Conservation (phyloP, 53 echinoderm and acorn worm species). For the Apostichopus leukothele region DNA sequence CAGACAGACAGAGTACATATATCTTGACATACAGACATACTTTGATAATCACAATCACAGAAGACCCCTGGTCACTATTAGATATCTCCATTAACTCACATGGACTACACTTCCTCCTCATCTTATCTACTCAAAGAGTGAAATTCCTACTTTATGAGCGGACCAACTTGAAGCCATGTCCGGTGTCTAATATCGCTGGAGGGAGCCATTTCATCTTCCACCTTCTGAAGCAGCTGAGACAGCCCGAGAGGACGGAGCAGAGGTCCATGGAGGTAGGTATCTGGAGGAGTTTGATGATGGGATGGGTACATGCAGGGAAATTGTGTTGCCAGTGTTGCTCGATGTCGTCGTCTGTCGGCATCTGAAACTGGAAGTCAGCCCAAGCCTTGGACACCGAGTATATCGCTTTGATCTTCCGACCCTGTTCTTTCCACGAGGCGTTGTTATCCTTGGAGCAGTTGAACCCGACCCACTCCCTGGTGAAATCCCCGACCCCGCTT, state of each 20-base stretch:
- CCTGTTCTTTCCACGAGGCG: conserved; percentile 73
- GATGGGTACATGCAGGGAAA: conserved; percentile 81
- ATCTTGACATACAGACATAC: no score
- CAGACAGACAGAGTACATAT: no score
- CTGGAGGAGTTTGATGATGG: conserved; percentile 74
- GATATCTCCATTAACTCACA: no score
- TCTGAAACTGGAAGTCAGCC: conserved; percentile 88
- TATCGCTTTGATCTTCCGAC: conserved; percentile 69
- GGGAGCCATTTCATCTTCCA: conserved; percentile 97
- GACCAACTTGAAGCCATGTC: conserved; percentile 95
- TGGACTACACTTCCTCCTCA: no score
- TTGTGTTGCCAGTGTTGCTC: conserved; percentile 93
- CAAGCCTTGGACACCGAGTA: conserved; percentile 79
- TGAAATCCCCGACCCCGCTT: conserved; percentile 83
- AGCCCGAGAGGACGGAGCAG: conserved; percentile 60
- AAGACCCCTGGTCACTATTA: no score
- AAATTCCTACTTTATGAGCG: conserved; percentile 56
- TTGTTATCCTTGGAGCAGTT: conserved; percentile 74
- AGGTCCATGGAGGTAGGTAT: conserved; percentile 68
- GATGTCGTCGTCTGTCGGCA: conserved; percentile 85
- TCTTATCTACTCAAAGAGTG: no score
- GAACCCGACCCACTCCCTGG: conserved; percentile 90
- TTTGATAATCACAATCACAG: no score
- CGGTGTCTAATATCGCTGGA: conserved; percentile 80
- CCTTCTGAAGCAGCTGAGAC: conserved; percentile 69